Percentiles rank a stretch among this genome's conserved stretches.
Evolutionary conservation across 2,797 vertebrate genomes (phyloP).

Genomic region (Xenopus petersii): DNA sequence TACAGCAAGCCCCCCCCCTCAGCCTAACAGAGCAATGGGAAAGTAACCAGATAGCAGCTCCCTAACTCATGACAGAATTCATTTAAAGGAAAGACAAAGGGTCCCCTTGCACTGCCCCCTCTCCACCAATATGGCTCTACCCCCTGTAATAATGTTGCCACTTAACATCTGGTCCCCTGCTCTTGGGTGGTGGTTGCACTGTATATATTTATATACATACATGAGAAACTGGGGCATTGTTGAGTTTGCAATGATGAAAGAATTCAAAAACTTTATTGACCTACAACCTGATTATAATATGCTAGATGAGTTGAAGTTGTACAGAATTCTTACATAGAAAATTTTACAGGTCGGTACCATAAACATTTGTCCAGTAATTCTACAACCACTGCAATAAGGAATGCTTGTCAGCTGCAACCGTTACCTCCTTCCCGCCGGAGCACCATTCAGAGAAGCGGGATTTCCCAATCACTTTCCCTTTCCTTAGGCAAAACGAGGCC

Average conservation of each 20-base stretch:
- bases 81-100: too few species aligned
- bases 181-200: neutral
- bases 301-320: constrained; percentile 97
- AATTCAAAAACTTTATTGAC: constrained; percentile 99
- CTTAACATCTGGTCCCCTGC: too few species aligned
- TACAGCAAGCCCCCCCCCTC: too few species aligned
- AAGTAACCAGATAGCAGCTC: too few species aligned
- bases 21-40: too few species aligned
- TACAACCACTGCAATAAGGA: constrained; percentile 93
- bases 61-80: too few species aligned
- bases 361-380: constrained; percentile 90
- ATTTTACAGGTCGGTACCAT: constrained; percentile 99
- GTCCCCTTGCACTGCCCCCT: too few species aligned
- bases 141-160: too few species aligned
- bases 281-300: constrained; percentile 98
- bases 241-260: constrained; percentile 80
- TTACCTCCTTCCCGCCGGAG: too few species aligned
- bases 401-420: constrained; percentile 74
- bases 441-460: constrained; percentile 87
- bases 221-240: constrained; percentile 55
- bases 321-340: constrained; percentile 86
- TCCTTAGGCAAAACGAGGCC: constrained; percentile 74
- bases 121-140: too few species aligned
- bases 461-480: constrained; percentile 83
- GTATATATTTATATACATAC: neutral